phyloP scores from a whole-genome alignment of 2,888 invertebrate genomes.

The Minunthozetes semirufus region DNA sequence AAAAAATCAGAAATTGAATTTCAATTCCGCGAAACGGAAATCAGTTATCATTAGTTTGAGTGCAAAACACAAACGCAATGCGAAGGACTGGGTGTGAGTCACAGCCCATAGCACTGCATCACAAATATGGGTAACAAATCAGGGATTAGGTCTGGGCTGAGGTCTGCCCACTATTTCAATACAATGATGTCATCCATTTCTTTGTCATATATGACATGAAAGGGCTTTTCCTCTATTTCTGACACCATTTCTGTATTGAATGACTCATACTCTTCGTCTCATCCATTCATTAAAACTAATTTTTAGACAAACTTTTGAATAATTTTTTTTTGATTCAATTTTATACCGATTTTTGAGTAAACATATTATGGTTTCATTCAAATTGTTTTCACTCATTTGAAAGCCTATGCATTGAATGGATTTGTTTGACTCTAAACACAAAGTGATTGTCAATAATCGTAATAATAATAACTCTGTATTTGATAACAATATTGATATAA shows the following conservation, averaged over 20 bases:
- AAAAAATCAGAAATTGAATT: too few relatives aligned
- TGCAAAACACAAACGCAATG: too few relatives aligned
- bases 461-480: background rate
- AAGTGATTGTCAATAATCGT: background rate
- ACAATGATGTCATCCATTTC: slow-evolving; percentile 26
- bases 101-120: background rate
- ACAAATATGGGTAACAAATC: background rate
- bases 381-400: background rate
- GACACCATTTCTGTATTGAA: slow-evolving; percentile 22
- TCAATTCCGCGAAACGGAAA: too few relatives aligned
- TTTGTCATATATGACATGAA: slow-evolving; percentile 27
- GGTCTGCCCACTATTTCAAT: slow-evolving; percentile 10
- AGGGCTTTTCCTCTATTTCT: slow-evolving; percentile 26
- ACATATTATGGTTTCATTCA: background rate
- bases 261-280: background rate
- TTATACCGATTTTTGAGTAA: background rate
- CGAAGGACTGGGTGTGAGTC: background rate
- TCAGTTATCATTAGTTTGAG: too few relatives aligned
- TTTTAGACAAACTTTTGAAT: background rate
- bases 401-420: slow-evolving; percentile 6
- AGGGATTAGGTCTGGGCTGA: background rate
- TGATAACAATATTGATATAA: slow-evolving; percentile 10
- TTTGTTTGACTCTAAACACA: background rate
- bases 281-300: background rate
- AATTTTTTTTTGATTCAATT: background rate